Conservation (phyloP, 2,888 invertebrate genomes). For the Chouioia cunea region DNA sequence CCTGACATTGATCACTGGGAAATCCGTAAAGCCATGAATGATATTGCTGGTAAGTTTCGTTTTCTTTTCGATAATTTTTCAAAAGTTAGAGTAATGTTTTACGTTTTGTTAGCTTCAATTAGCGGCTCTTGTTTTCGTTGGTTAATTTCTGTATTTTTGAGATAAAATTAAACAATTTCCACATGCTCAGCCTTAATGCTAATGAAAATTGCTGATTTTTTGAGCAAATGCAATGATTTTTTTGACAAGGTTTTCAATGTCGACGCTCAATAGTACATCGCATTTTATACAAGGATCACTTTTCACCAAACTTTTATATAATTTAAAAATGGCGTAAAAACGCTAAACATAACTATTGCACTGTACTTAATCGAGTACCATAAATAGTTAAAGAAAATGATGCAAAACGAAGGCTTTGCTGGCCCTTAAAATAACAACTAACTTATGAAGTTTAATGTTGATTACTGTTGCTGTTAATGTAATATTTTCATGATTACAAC, state of each 20-base stretch:
- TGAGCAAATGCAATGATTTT: no score
- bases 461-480: not conserved
- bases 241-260: not conserved
- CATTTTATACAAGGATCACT: constrained; percentile 14
- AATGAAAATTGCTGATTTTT: no score
- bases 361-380: no score
- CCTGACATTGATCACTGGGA: constrained; percentile 95
- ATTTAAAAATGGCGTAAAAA: constrained; percentile 42
- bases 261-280: no score
- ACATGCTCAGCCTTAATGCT: no score
- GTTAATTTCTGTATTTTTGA: not conserved
- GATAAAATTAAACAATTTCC: no score
- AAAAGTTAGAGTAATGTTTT: not conserved
- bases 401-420: no score
- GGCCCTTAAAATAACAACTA: no score
- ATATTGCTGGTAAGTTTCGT: constrained; percentile 71
- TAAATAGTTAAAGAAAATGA: no score
- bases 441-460: no score
- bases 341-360: not conserved
- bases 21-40: constrained; percentile 91
- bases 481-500: not conserved
- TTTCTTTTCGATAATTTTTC: not conserved
- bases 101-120: not conserved
- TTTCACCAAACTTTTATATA: constrained; percentile 40
- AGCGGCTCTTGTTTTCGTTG: not conserved